Conservation (phyloP, 2,797 vertebrate species). For the Rhyacichthys aspro region DNA sequence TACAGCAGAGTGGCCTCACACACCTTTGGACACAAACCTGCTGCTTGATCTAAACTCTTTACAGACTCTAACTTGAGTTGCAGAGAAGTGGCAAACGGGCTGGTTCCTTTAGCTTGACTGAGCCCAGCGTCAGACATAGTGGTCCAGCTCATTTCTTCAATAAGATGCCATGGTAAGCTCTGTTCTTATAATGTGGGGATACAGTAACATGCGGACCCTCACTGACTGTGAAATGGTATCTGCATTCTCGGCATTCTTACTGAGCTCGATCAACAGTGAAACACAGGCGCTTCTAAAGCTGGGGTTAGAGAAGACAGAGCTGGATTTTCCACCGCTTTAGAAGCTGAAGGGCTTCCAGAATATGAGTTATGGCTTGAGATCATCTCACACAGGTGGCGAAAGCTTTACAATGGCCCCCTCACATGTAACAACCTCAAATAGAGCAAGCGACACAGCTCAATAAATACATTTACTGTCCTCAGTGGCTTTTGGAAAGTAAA, state of each 20-base stretch:
- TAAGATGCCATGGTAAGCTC: slow-evolving; percentile 77
- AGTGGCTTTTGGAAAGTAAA: slow-evolving; percentile 64
- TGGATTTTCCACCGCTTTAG: slow-evolving; percentile 79
- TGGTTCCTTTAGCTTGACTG: slow-evolving; percentile 54
- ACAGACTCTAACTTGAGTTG: slow-evolving; percentile 23
- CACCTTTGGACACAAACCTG: slow-evolving; percentile 48
- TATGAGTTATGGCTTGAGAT: slow-evolving; percentile 78
- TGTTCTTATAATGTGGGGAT: slow-evolving; percentile 76
- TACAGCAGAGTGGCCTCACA: slow-evolving; percentile 42
- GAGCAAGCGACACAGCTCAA: slow-evolving; percentile 66
- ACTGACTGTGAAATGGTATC: slow-evolving; percentile 81
- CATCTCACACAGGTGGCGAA: slow-evolving; percentile 76
- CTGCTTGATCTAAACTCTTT: slow-evolving; percentile 45
- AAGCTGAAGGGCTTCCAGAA: slow-evolving; percentile 74
- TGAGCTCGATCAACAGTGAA: slow-evolving; percentile 79
- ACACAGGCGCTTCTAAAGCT: slow-evolving; percentile 73
- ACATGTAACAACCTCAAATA: slow-evolving; percentile 67
- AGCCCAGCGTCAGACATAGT: slow-evolving; percentile 56
- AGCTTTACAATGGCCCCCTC: slow-evolving; percentile 74
- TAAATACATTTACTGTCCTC: slow-evolving; percentile 72
- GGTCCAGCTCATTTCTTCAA: slow-evolving; percentile 52
- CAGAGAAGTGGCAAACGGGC: slow-evolving; percentile 46
- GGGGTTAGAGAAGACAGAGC: slow-evolving; percentile 75
- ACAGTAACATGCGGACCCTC: slow-evolving; percentile 78
- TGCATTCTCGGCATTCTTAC: slow-evolving; percentile 84